Evolutionary conservation across 2,113 vertebrate species (phyloP).

Genomic region (Ailuropoda melanoleuca): DNA sequence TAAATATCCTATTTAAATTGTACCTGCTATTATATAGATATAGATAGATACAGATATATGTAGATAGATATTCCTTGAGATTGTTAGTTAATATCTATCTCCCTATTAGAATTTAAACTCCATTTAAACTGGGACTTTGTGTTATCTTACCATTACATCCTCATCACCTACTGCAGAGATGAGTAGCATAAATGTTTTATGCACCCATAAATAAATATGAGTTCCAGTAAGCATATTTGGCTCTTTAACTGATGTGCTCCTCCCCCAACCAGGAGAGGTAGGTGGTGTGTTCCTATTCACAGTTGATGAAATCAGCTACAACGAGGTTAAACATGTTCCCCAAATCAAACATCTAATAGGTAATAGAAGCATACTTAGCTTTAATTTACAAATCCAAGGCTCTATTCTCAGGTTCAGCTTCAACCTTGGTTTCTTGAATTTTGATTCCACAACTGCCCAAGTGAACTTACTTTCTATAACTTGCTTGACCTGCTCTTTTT

Average conservation of each 20-base stretch:
- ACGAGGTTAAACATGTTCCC: not conserved
- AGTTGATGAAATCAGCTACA: not conserved
- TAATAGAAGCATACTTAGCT: not conserved
- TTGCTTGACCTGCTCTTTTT: not conserved
- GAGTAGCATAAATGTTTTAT: not conserved
- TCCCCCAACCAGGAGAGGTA: not conserved
- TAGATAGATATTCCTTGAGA: not conserved
- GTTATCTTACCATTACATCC: no score
- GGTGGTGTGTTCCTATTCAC: not conserved
- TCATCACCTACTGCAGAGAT: not conserved
- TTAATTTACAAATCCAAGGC: not conserved
- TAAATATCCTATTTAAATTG: not conserved
- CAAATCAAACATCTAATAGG: not conserved
- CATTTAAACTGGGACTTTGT: not conserved
- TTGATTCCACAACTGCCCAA: not conserved
- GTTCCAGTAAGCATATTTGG: not conserved
- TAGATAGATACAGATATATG: not conserved
- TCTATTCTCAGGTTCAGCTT: not conserved
- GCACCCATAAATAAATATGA: not conserved
- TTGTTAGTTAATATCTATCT: not conserved
- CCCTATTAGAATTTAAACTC: not conserved
- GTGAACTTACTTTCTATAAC: not conserved
- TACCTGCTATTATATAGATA: not conserved
- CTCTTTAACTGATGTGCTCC: not conserved
- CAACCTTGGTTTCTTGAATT: not conserved